Evolutionary conservation across 2,113 vertebrate genomes (phyloP).

Genomic region (Ardeotis arabs): DNA sequence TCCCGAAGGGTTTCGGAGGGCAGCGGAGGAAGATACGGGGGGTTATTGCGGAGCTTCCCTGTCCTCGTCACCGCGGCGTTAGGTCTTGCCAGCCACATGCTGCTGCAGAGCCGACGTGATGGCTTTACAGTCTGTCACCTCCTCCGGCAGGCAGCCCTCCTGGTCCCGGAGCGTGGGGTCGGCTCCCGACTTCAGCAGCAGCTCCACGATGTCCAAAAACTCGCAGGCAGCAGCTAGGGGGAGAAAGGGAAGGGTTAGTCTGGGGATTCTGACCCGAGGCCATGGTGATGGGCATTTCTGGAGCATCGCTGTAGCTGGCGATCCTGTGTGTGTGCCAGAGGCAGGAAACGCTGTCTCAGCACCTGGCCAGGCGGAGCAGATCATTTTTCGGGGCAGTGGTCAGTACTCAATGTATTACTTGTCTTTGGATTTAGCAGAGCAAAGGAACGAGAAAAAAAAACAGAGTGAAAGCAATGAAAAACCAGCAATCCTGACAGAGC

Average conservation of each 20-base stretch:
- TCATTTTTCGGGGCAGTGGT: not conserved
- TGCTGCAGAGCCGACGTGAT: conserved; percentile 85
- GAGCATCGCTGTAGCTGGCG: not conserved
- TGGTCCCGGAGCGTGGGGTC: conserved; percentile 89
- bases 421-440: not conserved
- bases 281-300: not conserved
- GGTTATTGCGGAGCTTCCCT: not conserved
- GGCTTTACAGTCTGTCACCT: conserved; percentile 89
- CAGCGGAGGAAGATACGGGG: not conserved
- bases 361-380: not conserved
- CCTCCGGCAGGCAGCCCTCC: conserved; percentile 91
- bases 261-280: accelerated
- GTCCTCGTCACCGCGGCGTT: not conserved
- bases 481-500: not conserved
- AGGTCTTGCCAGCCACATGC: conserved; percentile 60
- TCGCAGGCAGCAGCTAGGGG: conserved; percentile 90
- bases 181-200: conserved; percentile 87
- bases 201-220: conserved; percentile 93
- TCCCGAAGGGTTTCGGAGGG: not conserved
- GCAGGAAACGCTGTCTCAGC: not conserved
- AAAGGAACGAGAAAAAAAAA: not conserved
- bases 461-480: not conserved
- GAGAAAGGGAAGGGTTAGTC: not conserved
- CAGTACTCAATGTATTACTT: not conserved
- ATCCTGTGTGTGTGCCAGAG: not conserved